Conservation (phyloP, 2,797 vertebrate genomes). For the Tragopan temminckii region DNA sequence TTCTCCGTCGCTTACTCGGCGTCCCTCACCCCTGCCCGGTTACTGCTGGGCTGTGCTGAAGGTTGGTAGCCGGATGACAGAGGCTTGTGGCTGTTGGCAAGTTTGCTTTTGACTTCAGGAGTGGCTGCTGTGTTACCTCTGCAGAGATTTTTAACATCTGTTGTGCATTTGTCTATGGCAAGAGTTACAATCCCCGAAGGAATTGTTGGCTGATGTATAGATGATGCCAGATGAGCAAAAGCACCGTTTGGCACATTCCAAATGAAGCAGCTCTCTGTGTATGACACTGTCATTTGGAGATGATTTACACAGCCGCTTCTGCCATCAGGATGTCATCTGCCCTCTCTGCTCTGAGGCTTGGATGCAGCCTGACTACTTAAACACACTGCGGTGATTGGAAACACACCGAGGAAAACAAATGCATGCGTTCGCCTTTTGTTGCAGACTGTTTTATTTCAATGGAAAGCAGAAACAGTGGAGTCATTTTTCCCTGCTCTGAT, state of each 20-base stretch:
- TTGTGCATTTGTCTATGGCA: constrained; percentile 66
- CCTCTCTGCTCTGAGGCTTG: constrained; percentile 55
- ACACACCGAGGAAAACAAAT: constrained; percentile 42
- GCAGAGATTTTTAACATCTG: constrained; percentile 50
- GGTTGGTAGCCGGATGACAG: not conserved
- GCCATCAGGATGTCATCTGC: constrained; percentile 67
- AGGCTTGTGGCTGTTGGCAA: not conserved
- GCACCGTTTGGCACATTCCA: constrained; percentile 68
- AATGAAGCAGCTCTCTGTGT: constrained; percentile 45
- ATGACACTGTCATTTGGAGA: constrained; percentile 64
- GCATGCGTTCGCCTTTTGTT: constrained; percentile 50
- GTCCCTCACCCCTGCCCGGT: not conserved
- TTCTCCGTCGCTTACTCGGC: not conserved
- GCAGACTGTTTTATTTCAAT: constrained; percentile 43
- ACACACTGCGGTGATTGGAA: constrained; percentile 60
- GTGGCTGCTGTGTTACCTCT: constrained; percentile 37
- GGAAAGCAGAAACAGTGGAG: constrained; percentile 55
- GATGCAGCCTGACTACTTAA: constrained; percentile 70
- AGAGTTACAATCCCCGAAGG: constrained; percentile 56
- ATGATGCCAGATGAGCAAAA: constrained; percentile 70
- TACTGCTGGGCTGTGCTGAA: not conserved
- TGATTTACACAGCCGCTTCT: constrained; percentile 57
- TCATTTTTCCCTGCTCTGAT: not conserved
- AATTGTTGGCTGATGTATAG: constrained; percentile 56
- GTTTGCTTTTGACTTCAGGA: constrained; percentile 8